These are phyloP conservation scores for Agrilus mali DNA, from an alignment of 2,888 invertebrate species.

Conservation along the genomic window DNA sequence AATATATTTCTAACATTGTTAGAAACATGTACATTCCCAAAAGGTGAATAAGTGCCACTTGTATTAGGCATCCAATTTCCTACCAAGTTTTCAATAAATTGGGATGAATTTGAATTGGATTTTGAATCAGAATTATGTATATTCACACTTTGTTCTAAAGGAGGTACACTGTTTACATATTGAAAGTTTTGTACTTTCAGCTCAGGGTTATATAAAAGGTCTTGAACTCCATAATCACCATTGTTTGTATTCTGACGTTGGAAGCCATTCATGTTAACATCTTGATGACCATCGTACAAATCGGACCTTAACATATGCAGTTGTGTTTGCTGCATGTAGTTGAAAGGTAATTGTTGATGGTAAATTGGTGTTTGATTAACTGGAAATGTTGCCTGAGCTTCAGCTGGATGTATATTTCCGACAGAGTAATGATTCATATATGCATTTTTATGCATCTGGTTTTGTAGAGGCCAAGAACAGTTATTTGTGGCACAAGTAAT, in stretches of 20 bases:
- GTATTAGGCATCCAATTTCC: conserved; percentile 62
- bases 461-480: conserved; percentile 19
- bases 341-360: conserved; percentile 12
- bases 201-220: no score
- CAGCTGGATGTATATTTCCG: conserved; percentile 4
- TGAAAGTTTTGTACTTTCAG: no score
- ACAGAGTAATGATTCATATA: conserved; percentile 11
- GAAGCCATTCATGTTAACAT: no score
- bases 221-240: no score
- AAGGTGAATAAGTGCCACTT: conserved; percentile 61
- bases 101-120: conserved; percentile 17
- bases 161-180: no score
- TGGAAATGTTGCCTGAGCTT: conserved; percentile 12
- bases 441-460: conserved; percentile 14
- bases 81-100: conserved; percentile 56
- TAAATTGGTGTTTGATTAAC: conserved; percentile 12
- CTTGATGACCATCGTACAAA: conserved; percentile 9
- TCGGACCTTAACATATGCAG: conserved; percentile 10
- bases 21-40: conserved; percentile 48
- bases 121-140: conserved; percentile 8
- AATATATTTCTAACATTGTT: conserved; percentile 30
- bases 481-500: conserved; percentile 19
- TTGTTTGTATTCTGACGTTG: no score
- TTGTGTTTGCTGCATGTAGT: conserved; percentile 13
- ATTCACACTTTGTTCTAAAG: conserved; percentile 6